Evolutionary conservation across 2,113 vertebrate genomes (phyloP).

Genomic region (Phasianus colchicus): DNA sequence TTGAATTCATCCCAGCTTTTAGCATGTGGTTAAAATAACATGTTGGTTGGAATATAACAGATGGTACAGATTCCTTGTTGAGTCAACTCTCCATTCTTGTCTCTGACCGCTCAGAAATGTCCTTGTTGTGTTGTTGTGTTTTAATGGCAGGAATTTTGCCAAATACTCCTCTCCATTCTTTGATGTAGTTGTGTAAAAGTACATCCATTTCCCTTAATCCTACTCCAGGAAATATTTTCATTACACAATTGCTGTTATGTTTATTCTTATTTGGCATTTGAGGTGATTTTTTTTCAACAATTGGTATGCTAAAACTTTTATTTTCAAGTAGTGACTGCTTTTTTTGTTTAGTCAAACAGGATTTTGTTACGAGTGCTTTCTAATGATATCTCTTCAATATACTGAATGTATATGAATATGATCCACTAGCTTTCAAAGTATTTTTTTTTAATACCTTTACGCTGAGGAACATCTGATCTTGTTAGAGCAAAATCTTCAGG

Average conservation of each 20-base stretch:
- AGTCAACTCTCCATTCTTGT: conserved; percentile 16
- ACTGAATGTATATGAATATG: too few species aligned
- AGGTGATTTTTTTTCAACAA: neutral
- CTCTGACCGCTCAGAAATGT: conserved; percentile 26
- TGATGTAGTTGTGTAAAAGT: neutral
- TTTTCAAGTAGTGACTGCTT: neutral
- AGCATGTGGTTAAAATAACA: conserved; percentile 2
- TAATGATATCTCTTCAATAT: neutral
- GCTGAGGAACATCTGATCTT: neutral
- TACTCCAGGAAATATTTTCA: neutral
- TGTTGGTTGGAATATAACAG: conserved; percentile 15
- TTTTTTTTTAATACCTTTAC: neutral
- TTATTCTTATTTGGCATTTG: neutral
- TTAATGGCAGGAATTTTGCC: neutral
- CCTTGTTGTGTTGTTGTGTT: neutral
- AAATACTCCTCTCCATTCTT: neutral
- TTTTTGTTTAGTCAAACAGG: neutral
- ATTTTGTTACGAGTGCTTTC: neutral
- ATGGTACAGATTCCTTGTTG: neutral
- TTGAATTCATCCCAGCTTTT: neutral
- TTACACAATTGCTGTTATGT: neutral
- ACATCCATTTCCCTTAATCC: neutral
- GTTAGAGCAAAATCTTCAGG: neutral
- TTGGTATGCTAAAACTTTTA: neutral
- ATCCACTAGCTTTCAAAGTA: too few species aligned